phyloP scores from a whole-genome alignment of 1,140 invertebrate species.

The Drosophila azteca region DNA sequence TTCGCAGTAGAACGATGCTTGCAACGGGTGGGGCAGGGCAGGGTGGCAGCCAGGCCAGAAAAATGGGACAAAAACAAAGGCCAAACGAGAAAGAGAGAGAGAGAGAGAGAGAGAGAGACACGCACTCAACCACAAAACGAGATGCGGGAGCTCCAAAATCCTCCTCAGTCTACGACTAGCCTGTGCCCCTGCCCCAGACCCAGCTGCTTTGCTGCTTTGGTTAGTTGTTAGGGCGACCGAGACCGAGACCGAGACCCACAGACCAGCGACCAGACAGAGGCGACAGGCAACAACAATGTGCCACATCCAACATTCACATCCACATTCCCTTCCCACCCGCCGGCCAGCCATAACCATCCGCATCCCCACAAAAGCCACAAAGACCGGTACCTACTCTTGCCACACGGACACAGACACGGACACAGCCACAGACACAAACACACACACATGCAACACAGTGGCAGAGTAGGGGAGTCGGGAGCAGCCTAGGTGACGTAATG shows the following conservation, averaged over 20 bases:
- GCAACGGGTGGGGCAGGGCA: too few relatives aligned
- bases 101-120: neutral
- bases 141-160: constrained; percentile 3
- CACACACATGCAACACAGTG: constrained; percentile 32
- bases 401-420: constrained; percentile 12
- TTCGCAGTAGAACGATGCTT: too few relatives aligned
- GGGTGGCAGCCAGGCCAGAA: neutral
- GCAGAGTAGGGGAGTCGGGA: neutral
- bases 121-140: constrained; percentile 41
- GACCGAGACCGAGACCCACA: constrained; percentile 53
- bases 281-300: constrained; percentile 7
- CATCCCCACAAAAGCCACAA: constrained; percentile 24
- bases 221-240: constrained; percentile 62
- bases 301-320: constrained; percentile 10
- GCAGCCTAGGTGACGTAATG: constrained; percentile 79
- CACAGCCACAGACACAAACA: constrained; percentile 32
- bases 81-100: constrained; percentile 32
- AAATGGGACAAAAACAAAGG: constrained; percentile 41
- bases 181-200: neutral
- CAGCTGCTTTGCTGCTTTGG: neutral
- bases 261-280: constrained; percentile 20
- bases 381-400: constrained; percentile 29
- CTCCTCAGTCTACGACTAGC: neutral
- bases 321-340: neutral
- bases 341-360: neutral